Evolutionary conservation across 2,888 invertebrate species (phyloP), one percentile per base, ranked within the genome.

Genomic region (Hecatera dysodea): DNA sequence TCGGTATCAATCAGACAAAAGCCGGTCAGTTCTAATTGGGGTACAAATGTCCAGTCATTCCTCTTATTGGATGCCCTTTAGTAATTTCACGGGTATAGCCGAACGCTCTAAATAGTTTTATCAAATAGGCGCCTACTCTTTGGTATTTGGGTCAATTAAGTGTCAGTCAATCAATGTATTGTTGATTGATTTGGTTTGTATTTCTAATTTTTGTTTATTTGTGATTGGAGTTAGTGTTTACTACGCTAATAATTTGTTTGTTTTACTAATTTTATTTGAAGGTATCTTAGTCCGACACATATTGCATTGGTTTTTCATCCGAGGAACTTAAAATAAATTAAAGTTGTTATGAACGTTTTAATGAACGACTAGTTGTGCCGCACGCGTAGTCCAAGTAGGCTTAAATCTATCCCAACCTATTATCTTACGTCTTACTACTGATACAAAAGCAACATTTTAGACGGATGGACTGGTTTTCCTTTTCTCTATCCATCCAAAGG

Each of bases 31-130:
- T 72, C 82, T 88, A 88, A 89, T 89, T 87, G 85, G 75, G 80
- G 86, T 78, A 85, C 84, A 85, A 89, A 87, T 87, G 87, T 83
- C 85, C 84, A 87, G 89, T 89, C 90, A 90, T 90, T 86, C 84
- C 81, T 88, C 88, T 87, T 89, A 90, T 90, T 90, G 88, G 83
- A 76, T 75, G 78, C 80, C 86, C 83, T 78, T 79, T 72, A 81
- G 87, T 89, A 87, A 89, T 90, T 88, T 86, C 82, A 73, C 74
- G 82, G 84, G 79, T 67, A 67, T 60, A 70, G 71, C 52, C 66
- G 67, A 76, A 75, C 67, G 67, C 19, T 71, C 83, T 72, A 75
- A 81, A 72, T 68, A 67, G 70, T 74, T 77, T 80, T 76, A 78
- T 79, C 75, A 60, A 72, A 64, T 36, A 36, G 24, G 24, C 50